These are phyloP conservation scores for Salticus scenicus DNA, from an alignment of 2,888 invertebrate genomes.

Conservation along the genomic window DNA sequence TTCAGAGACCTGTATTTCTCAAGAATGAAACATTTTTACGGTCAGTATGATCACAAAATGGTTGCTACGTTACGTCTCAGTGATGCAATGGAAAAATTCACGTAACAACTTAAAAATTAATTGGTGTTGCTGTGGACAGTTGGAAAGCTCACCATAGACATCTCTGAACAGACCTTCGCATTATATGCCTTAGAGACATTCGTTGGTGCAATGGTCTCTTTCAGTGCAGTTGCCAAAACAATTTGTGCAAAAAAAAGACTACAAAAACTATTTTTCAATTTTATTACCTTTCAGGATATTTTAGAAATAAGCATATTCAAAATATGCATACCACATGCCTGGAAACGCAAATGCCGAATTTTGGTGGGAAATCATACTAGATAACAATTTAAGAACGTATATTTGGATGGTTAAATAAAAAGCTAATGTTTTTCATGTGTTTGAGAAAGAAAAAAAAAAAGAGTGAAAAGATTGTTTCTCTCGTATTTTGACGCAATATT, in stretches of 20 bases:
- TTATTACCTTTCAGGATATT: neutral
- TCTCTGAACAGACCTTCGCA: neutral
- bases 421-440: no score
- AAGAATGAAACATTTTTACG: no score
- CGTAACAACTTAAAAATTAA: neutral
- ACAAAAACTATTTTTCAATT: neutral
- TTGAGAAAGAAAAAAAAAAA: no score
- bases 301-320: neutral
- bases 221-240: slow-evolving; percentile 1
- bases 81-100: neutral
- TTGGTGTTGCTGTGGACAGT: neutral
- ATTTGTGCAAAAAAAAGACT: slow-evolving; percentile 14
- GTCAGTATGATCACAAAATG: neutral
- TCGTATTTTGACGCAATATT: no score
- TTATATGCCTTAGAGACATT: neutral
- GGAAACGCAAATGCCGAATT: no score
- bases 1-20: no score
- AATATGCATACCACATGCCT: no score
- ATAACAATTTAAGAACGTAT: no score
- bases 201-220: neutral
- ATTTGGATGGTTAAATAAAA: no score
- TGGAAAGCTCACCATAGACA: neutral
- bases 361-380: no score
- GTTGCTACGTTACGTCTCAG: neutral
- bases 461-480: no score